phyloP scores from a whole-genome alignment of 2,113 vertebrate genomes.

The Sphyrna mokarran region DNA sequence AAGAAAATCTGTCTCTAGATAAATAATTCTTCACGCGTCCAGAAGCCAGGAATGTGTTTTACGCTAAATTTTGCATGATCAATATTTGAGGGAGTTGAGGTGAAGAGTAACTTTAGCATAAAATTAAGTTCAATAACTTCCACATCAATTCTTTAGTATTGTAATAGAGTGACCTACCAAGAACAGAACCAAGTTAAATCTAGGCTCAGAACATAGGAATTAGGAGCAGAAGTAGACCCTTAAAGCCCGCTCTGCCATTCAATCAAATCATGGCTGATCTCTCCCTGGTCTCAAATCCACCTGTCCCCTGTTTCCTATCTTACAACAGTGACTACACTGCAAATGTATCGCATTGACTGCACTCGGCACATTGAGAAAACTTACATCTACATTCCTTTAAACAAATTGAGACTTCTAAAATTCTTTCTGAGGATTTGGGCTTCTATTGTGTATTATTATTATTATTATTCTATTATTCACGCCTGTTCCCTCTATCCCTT shows the following conservation, averaged over 20 bases:
- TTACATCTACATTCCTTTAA: too few relatives aligned
- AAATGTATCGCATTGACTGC: neutral
- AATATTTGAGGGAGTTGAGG: neutral
- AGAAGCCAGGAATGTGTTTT: neutral
- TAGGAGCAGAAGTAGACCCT: too few relatives aligned
- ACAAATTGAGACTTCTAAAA: too few relatives aligned
- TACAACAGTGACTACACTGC: neutral
- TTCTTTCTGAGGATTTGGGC: too few relatives aligned
- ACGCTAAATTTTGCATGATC: neutral
- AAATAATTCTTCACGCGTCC: neutral
- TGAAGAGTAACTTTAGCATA: neutral
- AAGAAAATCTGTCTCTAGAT: neutral
- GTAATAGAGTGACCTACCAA: neutral
- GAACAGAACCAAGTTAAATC: neutral
- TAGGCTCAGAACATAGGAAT: neutral
- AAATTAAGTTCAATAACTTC: neutral
- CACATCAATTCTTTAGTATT: neutral
- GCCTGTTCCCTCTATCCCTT: too few relatives aligned
- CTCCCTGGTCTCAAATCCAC: too few relatives aligned
- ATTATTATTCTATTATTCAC: too few relatives aligned
- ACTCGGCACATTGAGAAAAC: neutral
- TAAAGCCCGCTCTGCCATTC: too few relatives aligned
- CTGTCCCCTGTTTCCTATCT: neutral
- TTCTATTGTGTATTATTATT: too few relatives aligned
- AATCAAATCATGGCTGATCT: too few relatives aligned